Percentiles rank a stretch among this genome's conserved stretches.
Conservation (phyloP, 2,113 vertebrate genomes). For the Panthera uncia region DNA sequence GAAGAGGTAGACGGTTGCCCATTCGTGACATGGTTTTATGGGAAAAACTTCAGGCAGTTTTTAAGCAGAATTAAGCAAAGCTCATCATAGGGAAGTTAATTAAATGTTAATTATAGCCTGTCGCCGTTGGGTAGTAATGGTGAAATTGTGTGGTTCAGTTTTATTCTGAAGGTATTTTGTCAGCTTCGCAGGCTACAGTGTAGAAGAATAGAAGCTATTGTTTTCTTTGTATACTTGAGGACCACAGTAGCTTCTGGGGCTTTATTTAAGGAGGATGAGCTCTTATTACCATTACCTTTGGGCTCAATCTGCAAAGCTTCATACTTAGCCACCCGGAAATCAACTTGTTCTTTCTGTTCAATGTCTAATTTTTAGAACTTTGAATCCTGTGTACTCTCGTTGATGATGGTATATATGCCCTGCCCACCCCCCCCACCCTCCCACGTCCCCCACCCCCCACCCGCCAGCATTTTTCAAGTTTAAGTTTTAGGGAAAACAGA, state of each 20-base stretch:
- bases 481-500: not conserved
- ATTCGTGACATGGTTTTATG: not conserved
- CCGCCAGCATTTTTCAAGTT: not conserved
- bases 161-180: slow-evolving; percentile 78
- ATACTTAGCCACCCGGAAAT: slow-evolving; percentile 53
- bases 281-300: not conserved
- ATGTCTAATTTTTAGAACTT: slow-evolving; percentile 29
- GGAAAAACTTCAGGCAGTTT: slow-evolving; percentile 58
- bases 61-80: slow-evolving; percentile 62
- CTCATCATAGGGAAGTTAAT: slow-evolving; percentile 66
- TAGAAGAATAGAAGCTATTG: slow-evolving; percentile 71
- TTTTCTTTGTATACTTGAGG: slow-evolving; percentile 68
- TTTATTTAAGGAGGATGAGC: not conserved
- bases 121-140: slow-evolving; percentile 68
- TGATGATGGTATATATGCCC: not conserved
- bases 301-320: slow-evolving; percentile 6
- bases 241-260: not conserved
- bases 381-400: not conserved
- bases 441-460: no score
- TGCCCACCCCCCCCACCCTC: no score
- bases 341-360: slow-evolving; percentile 14
- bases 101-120: slow-evolving; percentile 77
- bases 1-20: not conserved
- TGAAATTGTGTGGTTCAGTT: slow-evolving; percentile 78
- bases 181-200: slow-evolving; percentile 52